A percentile compares a stretch with the other conserved stretches of the same genome.
These are phyloP conservation scores for Agrotis puta DNA, from an alignment of 2,888 invertebrate species.

Conservation along the genomic window DNA sequence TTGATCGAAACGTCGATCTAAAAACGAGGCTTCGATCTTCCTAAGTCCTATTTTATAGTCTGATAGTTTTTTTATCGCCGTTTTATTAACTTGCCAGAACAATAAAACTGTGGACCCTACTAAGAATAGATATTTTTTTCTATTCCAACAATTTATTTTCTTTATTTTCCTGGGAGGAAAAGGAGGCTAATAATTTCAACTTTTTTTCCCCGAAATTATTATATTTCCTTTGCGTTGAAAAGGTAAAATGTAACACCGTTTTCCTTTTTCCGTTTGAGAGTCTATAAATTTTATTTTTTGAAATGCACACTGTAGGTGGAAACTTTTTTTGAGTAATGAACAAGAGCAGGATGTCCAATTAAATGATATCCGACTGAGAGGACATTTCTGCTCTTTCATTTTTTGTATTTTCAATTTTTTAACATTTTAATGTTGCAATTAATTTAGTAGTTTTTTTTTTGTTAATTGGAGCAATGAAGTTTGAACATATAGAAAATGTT, in stretches of 20 bases:
- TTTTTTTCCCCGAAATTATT: constrained; percentile 50
- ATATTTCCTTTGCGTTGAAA: constrained; percentile 46
- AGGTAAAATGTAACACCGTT: constrained; percentile 48
- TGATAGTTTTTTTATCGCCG: constrained; percentile 58
- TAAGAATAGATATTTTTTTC: constrained; percentile 40
- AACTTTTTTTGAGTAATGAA: constrained; percentile 34
- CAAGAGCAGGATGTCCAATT: constrained; percentile 35
- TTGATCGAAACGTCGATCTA: constrained; percentile 43
- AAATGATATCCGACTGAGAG: constrained; percentile 20
- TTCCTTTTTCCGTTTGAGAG: constrained; percentile 50
- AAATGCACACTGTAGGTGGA: constrained; percentile 26
- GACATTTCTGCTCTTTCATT: constrained; percentile 20
- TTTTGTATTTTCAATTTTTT: constrained; percentile 1
- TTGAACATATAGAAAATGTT: background rate
- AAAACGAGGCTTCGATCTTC: constrained; percentile 43
- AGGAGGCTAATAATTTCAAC: constrained; percentile 39
- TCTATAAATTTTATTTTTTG: constrained; percentile 43
- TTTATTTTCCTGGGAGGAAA: constrained; percentile 9
- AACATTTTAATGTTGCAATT: background rate
- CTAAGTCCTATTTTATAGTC: constrained; percentile 51
- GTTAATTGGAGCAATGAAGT: background rate
- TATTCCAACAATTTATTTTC: constrained; percentile 33
- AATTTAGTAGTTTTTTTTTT: background rate
- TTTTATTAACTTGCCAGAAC: constrained; percentile 53
- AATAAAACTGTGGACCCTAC: constrained; percentile 37